phyloP scores from a whole-genome alignment of 2,888 invertebrate genomes.

The Drosophila austrosaltans region DNA sequence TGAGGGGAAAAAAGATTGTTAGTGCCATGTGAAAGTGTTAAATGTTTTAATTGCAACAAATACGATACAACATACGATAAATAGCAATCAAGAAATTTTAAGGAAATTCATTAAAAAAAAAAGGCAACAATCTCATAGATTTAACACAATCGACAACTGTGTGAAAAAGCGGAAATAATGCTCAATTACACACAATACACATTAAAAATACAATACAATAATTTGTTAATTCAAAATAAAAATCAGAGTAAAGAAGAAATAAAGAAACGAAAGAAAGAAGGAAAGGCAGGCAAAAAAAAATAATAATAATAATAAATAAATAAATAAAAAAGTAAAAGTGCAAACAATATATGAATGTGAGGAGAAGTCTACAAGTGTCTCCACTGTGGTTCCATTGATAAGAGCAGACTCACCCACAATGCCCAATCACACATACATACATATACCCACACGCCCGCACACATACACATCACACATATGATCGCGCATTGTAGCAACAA shows the following conservation, averaged over 20 bases:
- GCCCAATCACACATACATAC: constrained; percentile 15
- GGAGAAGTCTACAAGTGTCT: constrained; percentile 32
- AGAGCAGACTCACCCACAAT: constrained; percentile 53
- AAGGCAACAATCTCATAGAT: constrained; percentile 32
- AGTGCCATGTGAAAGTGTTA: constrained; percentile 71
- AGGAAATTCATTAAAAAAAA: constrained; percentile 25
- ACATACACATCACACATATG: constrained; percentile 7
- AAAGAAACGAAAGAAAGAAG: constrained; percentile 16
- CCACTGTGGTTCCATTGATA: constrained; percentile 65
- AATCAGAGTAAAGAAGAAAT: not conserved
- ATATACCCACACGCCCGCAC: constrained; percentile 14
- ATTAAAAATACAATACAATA: constrained; percentile 45
- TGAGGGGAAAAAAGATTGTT: constrained; percentile 47
- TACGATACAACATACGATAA: constrained; percentile 71
- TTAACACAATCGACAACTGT: constrained; percentile 47
- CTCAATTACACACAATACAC: constrained; percentile 69
- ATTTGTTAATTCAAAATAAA: constrained; percentile 62
- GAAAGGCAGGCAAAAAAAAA: constrained; percentile 19
- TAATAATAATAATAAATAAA: too few species aligned
- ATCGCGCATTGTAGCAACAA: constrained; percentile 21
- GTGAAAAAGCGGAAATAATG: constrained; percentile 69
- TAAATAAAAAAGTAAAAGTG: constrained; percentile 67
- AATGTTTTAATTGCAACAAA: constrained; percentile 67
- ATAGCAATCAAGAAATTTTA: constrained; percentile 40
- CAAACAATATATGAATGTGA: constrained; percentile 67